Percentiles rank a stretch among this genome's conserved stretches.
Conservation (phyloP, 1,140 invertebrate species). For the Aporrectodea caliginosa region DNA sequence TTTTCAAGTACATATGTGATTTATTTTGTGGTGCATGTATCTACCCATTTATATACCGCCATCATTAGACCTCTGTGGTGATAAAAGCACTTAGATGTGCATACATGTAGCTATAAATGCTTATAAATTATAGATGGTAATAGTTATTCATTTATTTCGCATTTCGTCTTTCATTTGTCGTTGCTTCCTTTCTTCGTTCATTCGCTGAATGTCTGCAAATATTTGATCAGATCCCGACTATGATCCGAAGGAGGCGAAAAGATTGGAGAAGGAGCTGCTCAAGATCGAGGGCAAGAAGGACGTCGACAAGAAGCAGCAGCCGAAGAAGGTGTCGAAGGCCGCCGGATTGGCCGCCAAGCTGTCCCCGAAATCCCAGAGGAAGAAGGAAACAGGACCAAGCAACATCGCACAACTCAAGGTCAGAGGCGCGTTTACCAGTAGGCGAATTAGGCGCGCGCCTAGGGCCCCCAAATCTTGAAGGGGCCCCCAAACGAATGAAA, state of each 20-base stretch:
- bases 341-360: constrained; percentile 64
- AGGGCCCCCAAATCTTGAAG: too few species aligned
- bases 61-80: too few species aligned
- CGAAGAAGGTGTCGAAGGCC: constrained; percentile 54
- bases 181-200: too few species aligned
- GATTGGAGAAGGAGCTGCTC: background rate
- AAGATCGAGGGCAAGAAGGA: background rate
- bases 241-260: background rate
- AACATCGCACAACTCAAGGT: constrained; percentile 63
- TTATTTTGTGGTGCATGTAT: background rate
- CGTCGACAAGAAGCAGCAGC: background rate
- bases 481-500: too few species aligned
- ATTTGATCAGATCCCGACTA: background rate
- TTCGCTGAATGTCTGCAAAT: too few species aligned
- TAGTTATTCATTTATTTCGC: too few species aligned
- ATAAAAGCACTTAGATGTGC: too few species aligned
- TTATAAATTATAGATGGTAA: too few species aligned
- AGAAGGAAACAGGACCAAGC: constrained; percentile 51
- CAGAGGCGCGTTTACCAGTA: too few species aligned
- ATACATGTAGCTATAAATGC: too few species aligned
- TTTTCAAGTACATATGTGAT: background rate
- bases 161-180: too few species aligned
- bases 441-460: too few species aligned
- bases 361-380: constrained; percentile 64
- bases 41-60: background rate